Conservation (phyloP, 2,888 invertebrate genomes). For the Salpingus planirostris region DNA sequence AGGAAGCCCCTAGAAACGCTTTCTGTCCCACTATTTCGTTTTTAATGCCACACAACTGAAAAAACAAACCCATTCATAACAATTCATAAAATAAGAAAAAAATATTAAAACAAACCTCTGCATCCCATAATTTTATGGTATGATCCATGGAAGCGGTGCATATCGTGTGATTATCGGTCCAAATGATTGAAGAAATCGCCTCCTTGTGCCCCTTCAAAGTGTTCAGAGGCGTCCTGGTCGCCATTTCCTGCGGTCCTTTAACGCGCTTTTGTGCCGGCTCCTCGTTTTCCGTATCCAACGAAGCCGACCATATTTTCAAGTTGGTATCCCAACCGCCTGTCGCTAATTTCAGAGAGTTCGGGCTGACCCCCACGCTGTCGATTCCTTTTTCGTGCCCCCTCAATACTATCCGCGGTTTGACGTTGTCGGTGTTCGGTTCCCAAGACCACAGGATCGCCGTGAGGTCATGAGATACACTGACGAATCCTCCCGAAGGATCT, state of each 20-base stretch:
- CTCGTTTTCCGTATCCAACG: slow-evolving; percentile 26
- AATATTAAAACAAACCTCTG: slow-evolving; percentile 45
- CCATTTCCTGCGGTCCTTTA: slow-evolving; percentile 19
- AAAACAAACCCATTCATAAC: slow-evolving; percentile 5
- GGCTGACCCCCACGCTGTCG: slow-evolving; percentile 75
- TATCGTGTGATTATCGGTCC: slow-evolving; percentile 71
- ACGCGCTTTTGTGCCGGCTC: slow-evolving; percentile 35
- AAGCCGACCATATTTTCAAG: slow-evolving; percentile 84
- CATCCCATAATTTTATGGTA: slow-evolving; percentile 89
- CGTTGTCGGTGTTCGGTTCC: slow-evolving; percentile 63
- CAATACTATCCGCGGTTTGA: slow-evolving; percentile 71
- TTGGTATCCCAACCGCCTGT: slow-evolving; percentile 91
- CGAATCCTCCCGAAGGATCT: slow-evolving; percentile 43
- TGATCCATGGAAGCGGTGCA: slow-evolving; percentile 94
- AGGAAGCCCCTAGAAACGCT: slow-evolving; percentile 79
- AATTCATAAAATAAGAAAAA: neutral
- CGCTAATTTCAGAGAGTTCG: slow-evolving; percentile 55
- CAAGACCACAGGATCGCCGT: slow-evolving; percentile 86
- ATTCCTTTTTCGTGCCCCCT: slow-evolving; percentile 89
- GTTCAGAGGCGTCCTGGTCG: slow-evolving; percentile 62
- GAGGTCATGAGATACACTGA: slow-evolving; percentile 87
- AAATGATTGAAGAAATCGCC: slow-evolving; percentile 74
- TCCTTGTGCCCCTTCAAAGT: slow-evolving; percentile 91
- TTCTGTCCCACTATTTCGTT: slow-evolving; percentile 81
- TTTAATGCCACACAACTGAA: slow-evolving; percentile 63